A percentile compares a stretch with the other conserved stretches of the same genome.
phyloP scores from a whole-genome alignment of 2,797 vertebrate genomes.

The Brachyalestes nurse region DNA sequence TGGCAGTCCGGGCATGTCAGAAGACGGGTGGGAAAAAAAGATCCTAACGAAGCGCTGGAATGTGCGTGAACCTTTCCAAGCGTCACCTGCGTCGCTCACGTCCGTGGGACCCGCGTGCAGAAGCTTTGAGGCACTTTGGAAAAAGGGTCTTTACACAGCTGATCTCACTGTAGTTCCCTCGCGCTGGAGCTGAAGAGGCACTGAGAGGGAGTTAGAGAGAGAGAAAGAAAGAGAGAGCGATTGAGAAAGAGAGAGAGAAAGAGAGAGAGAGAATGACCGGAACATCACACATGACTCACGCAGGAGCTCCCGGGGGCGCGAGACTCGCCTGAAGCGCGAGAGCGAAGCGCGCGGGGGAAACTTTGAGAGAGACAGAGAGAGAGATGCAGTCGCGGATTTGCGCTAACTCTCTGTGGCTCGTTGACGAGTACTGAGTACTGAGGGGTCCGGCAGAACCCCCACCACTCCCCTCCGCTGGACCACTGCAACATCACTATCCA shows the following conservation, averaged over 20 bases:
- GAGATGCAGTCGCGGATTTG: conserved; percentile 16
- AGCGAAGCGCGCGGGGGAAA: conserved; percentile 35
- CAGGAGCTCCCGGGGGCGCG: conserved; percentile 1
- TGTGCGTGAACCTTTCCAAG: conserved; percentile 27
- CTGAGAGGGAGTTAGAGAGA: too few species aligned
- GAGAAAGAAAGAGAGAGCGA: too few species aligned
- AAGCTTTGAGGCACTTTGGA: conserved; percentile 29
- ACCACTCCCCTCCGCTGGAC: conserved; percentile 20
- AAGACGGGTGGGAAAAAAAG: background rate
- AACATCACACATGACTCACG: conserved; percentile 40
- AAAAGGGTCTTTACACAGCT: background rate
- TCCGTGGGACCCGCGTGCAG: conserved; percentile 43
- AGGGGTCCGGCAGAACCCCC: conserved; percentile 22
- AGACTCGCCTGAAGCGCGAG: background rate
- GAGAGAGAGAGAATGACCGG: too few species aligned
- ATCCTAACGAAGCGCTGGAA: background rate
- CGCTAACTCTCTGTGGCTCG: conserved; percentile 28
- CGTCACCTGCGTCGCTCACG: conserved; percentile 54
- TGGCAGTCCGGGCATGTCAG: background rate
- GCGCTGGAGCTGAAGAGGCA: background rate
- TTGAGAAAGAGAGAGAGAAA: too few species aligned
- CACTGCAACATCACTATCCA: conserved; percentile 1
- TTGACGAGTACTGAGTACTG: background rate
- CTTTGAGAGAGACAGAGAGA: too few species aligned
- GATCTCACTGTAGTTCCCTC: background rate